Evolutionary conservation across 2,113 vertebrate species (phyloP).

Genomic region (Xyrauchen texanus): DNA sequence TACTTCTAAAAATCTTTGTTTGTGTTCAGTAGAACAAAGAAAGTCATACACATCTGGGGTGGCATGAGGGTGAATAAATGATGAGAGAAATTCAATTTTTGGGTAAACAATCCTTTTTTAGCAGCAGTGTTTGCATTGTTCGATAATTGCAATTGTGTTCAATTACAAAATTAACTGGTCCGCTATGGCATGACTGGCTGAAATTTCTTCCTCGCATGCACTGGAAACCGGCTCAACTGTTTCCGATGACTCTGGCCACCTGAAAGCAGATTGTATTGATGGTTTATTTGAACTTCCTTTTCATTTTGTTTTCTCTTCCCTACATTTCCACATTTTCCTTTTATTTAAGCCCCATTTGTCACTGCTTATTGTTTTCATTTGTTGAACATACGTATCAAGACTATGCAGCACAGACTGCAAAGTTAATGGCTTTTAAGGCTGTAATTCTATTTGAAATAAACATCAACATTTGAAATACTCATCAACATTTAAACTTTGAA

Average conservation of each 20-base stretch:
- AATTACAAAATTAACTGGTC: background rate
- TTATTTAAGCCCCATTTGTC: conserved; percentile 27
- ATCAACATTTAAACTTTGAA: too few species aligned
- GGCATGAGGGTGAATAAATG: too few species aligned
- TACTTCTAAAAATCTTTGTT: too few species aligned
- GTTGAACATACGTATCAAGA: background rate
- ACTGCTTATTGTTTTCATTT: conserved; percentile 13
- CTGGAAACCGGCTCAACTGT: conserved; percentile 43
- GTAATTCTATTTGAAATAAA: background rate
- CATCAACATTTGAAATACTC: background rate
- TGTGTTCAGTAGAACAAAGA: too few species aligned
- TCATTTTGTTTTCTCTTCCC: conserved; percentile 23
- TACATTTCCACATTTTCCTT: background rate
- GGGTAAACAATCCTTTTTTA: background rate
- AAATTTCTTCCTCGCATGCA: conserved; percentile 49
- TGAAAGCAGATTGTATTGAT: conserved; percentile 18
- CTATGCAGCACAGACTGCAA: background rate
- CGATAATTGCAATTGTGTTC: background rate
- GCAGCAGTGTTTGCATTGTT: background rate
- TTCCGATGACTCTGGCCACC: conserved; percentile 48
- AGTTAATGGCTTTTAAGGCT: background rate
- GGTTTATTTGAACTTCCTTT: conserved; percentile 1
- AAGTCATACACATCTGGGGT: too few species aligned
- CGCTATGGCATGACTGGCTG: conserved; percentile 50
- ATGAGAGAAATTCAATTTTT: too few species aligned